These are phyloP conservation scores for Apis florea DNA, from an alignment of 1,140 invertebrate genomes.

Conservation along the genomic window DNA sequence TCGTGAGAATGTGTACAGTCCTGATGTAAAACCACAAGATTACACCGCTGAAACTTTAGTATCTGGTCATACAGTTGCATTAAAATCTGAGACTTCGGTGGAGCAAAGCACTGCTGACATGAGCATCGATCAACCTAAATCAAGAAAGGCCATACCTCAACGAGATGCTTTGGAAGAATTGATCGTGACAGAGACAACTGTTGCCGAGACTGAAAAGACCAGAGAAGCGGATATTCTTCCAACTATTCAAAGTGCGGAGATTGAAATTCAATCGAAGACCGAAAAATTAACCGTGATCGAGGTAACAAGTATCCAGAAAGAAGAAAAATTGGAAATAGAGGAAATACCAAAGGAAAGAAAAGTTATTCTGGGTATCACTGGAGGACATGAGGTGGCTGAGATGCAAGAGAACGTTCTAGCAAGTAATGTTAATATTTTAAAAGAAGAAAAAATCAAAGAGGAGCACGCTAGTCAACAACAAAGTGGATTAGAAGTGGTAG, in stretches of 20 bases:
- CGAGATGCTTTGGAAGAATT: slow-evolving; percentile 81
- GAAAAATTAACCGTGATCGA: slow-evolving; percentile 72
- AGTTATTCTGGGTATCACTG: slow-evolving; percentile 75
- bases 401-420: slow-evolving; percentile 76
- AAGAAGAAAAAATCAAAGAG: slow-evolving; percentile 66
- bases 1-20: slow-evolving; percentile 79
- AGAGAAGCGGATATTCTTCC: slow-evolving; percentile 72
- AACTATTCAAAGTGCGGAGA: slow-evolving; percentile 69
- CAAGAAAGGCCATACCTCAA: slow-evolving; percentile 79
- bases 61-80: slow-evolving; percentile 78
- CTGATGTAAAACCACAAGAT: slow-evolving; percentile 70
- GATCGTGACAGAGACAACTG: slow-evolving; percentile 81
- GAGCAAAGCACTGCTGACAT: slow-evolving; percentile 78
- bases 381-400: slow-evolving; percentile 78
- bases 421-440: slow-evolving; percentile 66
- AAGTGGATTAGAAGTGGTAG: slow-evolving; percentile 73
- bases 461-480: slow-evolving; percentile 75
- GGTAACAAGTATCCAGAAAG: slow-evolving; percentile 67
- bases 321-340: slow-evolving; percentile 65
- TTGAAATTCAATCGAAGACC: slow-evolving; percentile 64
- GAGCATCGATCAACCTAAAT: slow-evolving; percentile 70
- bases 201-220: slow-evolving; percentile 80
- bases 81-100: slow-evolving; percentile 80
- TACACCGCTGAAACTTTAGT: slow-evolving; percentile 76
- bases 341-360: slow-evolving; percentile 72